A percentile compares a stretch with the other conserved stretches of the same genome.
Evolutionary conservation across 2,113 vertebrate genomes (phyloP).

Genomic region (Gymnorhina tibicen): DNA sequence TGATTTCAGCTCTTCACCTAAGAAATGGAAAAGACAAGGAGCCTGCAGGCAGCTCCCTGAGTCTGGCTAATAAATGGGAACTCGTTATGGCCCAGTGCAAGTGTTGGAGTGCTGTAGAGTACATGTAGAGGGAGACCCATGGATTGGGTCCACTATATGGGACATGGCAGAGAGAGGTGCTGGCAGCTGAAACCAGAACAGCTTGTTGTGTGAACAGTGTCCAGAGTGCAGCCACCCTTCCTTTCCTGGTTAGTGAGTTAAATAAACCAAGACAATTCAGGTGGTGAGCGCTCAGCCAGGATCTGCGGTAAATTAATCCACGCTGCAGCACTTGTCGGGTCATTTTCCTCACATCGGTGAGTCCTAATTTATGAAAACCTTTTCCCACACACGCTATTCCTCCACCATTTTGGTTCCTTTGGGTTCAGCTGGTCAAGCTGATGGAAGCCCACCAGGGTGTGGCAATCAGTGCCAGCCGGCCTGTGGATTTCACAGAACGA

Average conservation of each 20-base stretch:
- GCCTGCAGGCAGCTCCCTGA: not conserved
- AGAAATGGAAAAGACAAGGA: not conserved
- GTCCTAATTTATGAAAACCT: not conserved
- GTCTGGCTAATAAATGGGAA: not conserved
- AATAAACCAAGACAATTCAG: not conserved
- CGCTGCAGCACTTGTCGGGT: fast-evolving
- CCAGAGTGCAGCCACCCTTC: not conserved
- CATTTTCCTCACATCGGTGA: not conserved
- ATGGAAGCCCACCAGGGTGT: not conserved
- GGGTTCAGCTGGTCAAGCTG: not conserved
- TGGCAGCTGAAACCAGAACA: not conserved
- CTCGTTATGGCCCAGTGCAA: fast-evolving
- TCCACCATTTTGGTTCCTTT: not conserved
- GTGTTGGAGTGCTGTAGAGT: not conserved
- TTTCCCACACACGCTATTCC: not conserved
- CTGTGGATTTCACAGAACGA: fast-evolving
- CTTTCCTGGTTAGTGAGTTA: not conserved
- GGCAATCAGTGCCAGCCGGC: not conserved
- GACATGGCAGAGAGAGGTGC: not conserved
- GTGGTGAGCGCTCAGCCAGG: not conserved
- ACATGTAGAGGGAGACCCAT: fast-evolving
- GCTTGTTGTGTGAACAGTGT: not conserved
- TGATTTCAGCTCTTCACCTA: not conserved
- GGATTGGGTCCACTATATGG: not conserved
- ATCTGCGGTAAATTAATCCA: not conserved